Conservation (phyloP, 92 coral and sea anemone genomes). For the Ricordea florida region DNA sequence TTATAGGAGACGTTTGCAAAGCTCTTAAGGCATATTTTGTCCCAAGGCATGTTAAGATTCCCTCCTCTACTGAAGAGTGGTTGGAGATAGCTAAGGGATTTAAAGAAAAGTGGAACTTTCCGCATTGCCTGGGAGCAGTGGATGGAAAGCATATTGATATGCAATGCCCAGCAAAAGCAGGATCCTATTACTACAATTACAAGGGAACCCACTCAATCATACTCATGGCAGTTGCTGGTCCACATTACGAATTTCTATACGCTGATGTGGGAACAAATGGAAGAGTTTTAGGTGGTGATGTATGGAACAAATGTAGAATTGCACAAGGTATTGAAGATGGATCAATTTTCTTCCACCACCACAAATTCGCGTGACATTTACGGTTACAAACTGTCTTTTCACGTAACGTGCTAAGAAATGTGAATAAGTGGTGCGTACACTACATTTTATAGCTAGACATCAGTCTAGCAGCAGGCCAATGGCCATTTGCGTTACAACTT, state of each 20-base stretch:
- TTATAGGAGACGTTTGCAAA: slow-evolving; percentile 34
- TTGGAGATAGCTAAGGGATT: slow-evolving; percentile 13
- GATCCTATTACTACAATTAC: slow-evolving; percentile 33
- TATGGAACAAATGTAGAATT: slow-evolving; percentile 16
- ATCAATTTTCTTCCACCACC: slow-evolving; percentile 39
- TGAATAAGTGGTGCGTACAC: no score
- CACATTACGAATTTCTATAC: slow-evolving; percentile 12
- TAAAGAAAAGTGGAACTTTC: slow-evolving; percentile 27
- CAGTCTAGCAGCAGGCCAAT: no score
- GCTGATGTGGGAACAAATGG: slow-evolving; percentile 34
- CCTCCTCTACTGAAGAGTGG: slow-evolving; percentile 7
- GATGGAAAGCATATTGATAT: slow-evolving; percentile 43
- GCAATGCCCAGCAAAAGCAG: slow-evolving; percentile 24
- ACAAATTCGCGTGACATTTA: slow-evolving; percentile 25
- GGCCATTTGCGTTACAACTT: no score
- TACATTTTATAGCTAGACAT: no score
- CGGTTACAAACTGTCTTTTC: no score
- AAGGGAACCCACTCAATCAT: slow-evolving; percentile 35
- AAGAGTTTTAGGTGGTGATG: slow-evolving; percentile 6
- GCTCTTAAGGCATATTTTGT: slow-evolving; percentile 18
- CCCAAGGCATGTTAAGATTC: background rate
- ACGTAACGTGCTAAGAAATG: no score
- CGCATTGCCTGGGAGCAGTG: slow-evolving; percentile 22
- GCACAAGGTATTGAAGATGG: background rate
- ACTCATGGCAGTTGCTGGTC: slow-evolving; percentile 29